Base-by-base conservation (phyloP, 2,888 invertebrate genomes). In the Horisme vitalbata region DNA sequence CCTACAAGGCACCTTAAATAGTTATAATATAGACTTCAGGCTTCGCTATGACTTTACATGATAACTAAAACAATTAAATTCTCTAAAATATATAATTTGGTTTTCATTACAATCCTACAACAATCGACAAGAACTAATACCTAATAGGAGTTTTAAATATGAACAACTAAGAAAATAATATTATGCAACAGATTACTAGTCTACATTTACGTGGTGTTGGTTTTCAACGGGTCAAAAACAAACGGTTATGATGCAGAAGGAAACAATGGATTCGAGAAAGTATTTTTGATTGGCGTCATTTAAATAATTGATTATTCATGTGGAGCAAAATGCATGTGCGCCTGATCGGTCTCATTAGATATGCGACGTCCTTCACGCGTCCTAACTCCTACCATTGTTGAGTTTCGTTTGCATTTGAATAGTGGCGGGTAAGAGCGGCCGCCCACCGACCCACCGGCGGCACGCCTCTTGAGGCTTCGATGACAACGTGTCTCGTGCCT, bases 61-160 rank as follows among this genome's bases (percentile, higher is more conserved):
- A 82, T 82, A 84, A 83, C 83, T 86, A 85, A 84, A 82, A 77
- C 75, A 75, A 82, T 83, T 86, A 83, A 83, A 84, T 85, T 84
- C 83, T 87, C 85, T 88, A 88, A 82, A 83, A 87, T 86, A 87
- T 88, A 87, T 85, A 87, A 86, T 89, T 89, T 89, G 88, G 89
- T 87, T 83, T 87, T 83, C 81, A 83, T 84, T 86, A 86, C 75
- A 85, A 82, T 80, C 79, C 83, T 88, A 89, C 80, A 86, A 85
- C 83, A 88, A 84, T 81, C 75, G 82, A 82, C 79, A 81, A 75
- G 75, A 77, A 73, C 83, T 88, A 86, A 80, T 71, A 86, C 75
- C 86, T 87, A 87, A 83, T 87, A 88, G 87, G 87, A 87, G 79
- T 81, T 84, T 86, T 83, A 84, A 84, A 87, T 86, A 86, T 81